Percentiles rank a stretch among this genome's conserved stretches.
phyloP scores from a whole-genome alignment of 2,888 invertebrate genomes.

The Ornithoptera alexandrae region DNA sequence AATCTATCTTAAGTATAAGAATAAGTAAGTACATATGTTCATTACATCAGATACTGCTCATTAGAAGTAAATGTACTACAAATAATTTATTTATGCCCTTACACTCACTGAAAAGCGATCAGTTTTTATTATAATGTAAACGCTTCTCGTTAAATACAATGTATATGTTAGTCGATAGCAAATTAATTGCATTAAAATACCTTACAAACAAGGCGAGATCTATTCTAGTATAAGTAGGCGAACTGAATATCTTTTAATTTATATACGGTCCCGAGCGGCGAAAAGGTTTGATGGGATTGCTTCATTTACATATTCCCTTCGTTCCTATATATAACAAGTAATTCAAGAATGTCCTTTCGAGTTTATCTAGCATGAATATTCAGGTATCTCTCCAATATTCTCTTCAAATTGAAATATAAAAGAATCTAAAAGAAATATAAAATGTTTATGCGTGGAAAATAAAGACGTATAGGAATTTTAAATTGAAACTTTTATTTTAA shows the following conservation, averaged over 20 bases:
- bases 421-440: background rate
- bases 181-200: constrained; percentile 28
- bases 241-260: constrained; percentile 27
- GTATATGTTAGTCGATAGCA: constrained; percentile 14
- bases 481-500: background rate
- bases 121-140: background rate
- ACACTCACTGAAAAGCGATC: background rate
- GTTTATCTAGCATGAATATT: constrained; percentile 16
- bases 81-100: background rate
- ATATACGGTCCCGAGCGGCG: constrained; percentile 14
- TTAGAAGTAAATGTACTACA: background rate
- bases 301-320: constrained; percentile 32
- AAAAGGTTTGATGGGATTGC: constrained; percentile 29
- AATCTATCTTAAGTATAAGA: too few species aligned
- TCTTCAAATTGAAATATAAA: background rate
- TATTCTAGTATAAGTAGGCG: constrained; percentile 3
- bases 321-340: constrained; percentile 27
- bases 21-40: background rate
- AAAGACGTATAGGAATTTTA: background rate
- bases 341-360: constrained; percentile 15
- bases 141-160: background rate
- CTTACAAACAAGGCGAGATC: constrained; percentile 1
- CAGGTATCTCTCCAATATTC: background rate
- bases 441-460: background rate
- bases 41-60: background rate